Base-by-base conservation (phyloP, 2,888 invertebrate species). In the Polyommatus icarus region DNA sequence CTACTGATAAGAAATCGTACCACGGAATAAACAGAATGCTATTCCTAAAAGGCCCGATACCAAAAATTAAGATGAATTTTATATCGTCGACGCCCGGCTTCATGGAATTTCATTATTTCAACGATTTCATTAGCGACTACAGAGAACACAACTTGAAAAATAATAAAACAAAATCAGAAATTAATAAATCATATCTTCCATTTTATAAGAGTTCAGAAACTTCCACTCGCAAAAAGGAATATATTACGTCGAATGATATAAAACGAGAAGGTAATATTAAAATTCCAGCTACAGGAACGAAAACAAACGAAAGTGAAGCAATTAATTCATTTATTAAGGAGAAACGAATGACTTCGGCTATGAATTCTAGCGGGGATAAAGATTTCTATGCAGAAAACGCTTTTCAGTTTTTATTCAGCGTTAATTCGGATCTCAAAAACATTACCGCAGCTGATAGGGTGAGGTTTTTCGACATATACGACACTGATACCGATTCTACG, bases 21-120 rank as follows among this genome's bases (percentile, higher is more conserved):
- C 15, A 15, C 6, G 67, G 67, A 67, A 18, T 75, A 75, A 29
- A 73, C 8, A 75, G 73, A 59, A 79, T 76, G 36, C 50, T 54
- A 77, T 73, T 67, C 1, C 77, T 77, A 81, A 50, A 54, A 12
- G 7, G 5, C 3, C 50, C 20, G 6, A 75, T 50, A 20, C 75
- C 50, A 24, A 50, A 29, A 50, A 20, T 50, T 3, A 50, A 50
- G 15, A 75, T 72, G 36, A 72, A 72, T 40, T n/a, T 40, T 15
- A 54, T 50, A 50, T 54, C 84, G 7, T 81, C 86, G 5, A 91
- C 90, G 18, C 84, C 89, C 3, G 92, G 91, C 84, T 89, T 84
- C 75, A 92, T 92, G 77, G 92, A 93, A 83, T 93, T 93, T 84
- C 89, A 92, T 83, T 93, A 92, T 83, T 85, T 89, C 78, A 90